Conservation (phyloP, 1,140 invertebrate genomes). For the Apis mellifera region DNA sequence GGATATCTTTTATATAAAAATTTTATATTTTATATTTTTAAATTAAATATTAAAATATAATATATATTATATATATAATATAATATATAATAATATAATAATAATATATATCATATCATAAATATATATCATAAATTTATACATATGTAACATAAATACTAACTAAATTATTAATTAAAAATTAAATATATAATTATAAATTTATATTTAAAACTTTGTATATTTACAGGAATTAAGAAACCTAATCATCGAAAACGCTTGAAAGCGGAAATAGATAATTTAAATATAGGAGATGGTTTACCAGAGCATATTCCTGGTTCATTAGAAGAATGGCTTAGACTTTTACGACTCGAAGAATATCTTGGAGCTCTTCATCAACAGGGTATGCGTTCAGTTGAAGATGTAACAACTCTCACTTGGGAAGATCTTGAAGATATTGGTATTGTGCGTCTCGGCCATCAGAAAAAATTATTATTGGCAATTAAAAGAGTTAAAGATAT, state of each 20-base stretch:
- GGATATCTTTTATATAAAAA: no score
- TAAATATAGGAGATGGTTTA: slow-evolving; percentile 96
- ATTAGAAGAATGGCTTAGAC: slow-evolving; percentile 95
- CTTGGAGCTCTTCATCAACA: slow-evolving; percentile 93
- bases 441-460: slow-evolving; percentile 96
- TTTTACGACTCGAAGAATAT: slow-evolving; percentile 96
- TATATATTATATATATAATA: no score
- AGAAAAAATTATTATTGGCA: slow-evolving; percentile 98
- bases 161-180: background rate
- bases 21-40: no score
- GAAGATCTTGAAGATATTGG: slow-evolving; percentile 99
- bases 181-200: background rate
- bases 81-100: no score
- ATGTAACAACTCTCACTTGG: slow-evolving; percentile 97
- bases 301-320: slow-evolving; percentile 96
- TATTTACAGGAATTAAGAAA: slow-evolving; percentile 90
- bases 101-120: no score
- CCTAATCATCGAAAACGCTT: slow-evolving; percentile 97
- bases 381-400: slow-evolving; percentile 96
- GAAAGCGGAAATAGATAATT: slow-evolving; percentile 97
- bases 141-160: background rate
- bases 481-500: slow-evolving; percentile 98
- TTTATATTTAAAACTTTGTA: background rate
- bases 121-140: no score
- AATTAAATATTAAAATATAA: no score